Evolutionary conservation across 2,888 invertebrate species (phyloP).

Genomic region (Lagria hirta): DNA sequence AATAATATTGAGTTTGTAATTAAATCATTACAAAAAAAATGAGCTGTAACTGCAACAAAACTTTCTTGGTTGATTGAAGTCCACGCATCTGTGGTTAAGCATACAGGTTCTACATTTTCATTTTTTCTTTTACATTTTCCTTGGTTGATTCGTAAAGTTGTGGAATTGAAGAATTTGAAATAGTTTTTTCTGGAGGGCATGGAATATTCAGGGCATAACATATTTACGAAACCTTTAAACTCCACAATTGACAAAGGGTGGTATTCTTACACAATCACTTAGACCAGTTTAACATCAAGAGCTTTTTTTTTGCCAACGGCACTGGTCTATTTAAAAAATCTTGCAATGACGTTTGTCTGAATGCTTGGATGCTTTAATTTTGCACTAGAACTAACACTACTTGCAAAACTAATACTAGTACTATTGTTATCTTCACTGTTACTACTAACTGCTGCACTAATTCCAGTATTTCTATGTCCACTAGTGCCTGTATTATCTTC

Average conservation of each 20-base stretch:
- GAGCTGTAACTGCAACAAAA: slow-evolving; percentile 33
- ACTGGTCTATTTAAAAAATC: neutral
- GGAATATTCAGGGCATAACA: slow-evolving; percentile 37
- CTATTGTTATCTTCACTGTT: neutral
- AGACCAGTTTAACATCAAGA: slow-evolving; percentile 33
- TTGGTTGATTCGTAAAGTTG: slow-evolving; percentile 23
- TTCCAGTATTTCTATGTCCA: neutral
- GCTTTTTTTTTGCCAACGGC: neutral
- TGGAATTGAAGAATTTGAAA: slow-evolving; percentile 35
- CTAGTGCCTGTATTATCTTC: too few species aligned
- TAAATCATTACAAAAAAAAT: too few species aligned
- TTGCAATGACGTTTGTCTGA: neutral
- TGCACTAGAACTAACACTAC: neutral
- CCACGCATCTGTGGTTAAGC: slow-evolving; percentile 38
- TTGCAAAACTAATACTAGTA: neutral
- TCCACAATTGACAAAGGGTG: slow-evolving; percentile 44
- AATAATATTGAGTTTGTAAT: slow-evolving; percentile 26
- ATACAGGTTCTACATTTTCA: slow-evolving; percentile 26
- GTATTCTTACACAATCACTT: slow-evolving; percentile 39
- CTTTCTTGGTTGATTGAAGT: slow-evolving; percentile 36
- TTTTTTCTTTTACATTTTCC: slow-evolving; percentile 23
- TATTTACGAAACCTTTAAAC: slow-evolving; percentile 37
- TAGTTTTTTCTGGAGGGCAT: slow-evolving; percentile 36
- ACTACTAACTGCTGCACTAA: neutral
- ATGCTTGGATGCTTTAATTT: neutral